These are phyloP conservation scores for Cephus spinipes DNA, from an alignment of 2,888 invertebrate species.

Conservation along the genomic window DNA sequence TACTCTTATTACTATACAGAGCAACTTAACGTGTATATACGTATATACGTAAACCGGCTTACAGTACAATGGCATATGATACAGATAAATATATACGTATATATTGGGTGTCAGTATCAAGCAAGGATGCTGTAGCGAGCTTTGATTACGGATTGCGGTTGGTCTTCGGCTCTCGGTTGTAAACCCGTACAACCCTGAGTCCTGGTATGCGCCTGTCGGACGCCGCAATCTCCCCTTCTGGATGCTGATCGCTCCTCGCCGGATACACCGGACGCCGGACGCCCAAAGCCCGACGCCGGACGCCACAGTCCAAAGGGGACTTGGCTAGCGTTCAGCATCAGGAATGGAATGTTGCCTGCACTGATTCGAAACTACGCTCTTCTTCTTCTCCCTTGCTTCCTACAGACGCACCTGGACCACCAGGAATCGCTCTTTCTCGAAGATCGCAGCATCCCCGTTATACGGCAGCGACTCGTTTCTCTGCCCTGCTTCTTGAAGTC, in stretches of 20 bases:
- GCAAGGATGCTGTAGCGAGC: constrained; percentile 5
- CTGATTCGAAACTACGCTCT: constrained; percentile 59
- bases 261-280: constrained; percentile 66
- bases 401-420: constrained; percentile 49
- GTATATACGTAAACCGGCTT: not conserved
- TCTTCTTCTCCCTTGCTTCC: constrained; percentile 38
- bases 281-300: constrained; percentile 58
- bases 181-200: constrained; percentile 21
- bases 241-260: constrained; percentile 43
- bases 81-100: not conserved
- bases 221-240: constrained; percentile 58
- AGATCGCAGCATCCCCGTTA: constrained; percentile 2
- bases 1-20: not conserved
- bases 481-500: not conserved
- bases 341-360: constrained; percentile 63
- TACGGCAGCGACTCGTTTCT: not conserved
- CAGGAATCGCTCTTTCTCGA: constrained; percentile 37
- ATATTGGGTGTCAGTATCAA: not conserved
- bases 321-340: constrained; percentile 49
- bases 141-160: constrained; percentile 45
- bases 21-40: not conserved
- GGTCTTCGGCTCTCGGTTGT: constrained; percentile 41
- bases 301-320: constrained; percentile 39
- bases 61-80: not conserved
- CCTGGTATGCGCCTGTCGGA: constrained; percentile 53